Conservation (phyloP, 2,113 vertebrate species). For the Tinamus guttatus region DNA sequence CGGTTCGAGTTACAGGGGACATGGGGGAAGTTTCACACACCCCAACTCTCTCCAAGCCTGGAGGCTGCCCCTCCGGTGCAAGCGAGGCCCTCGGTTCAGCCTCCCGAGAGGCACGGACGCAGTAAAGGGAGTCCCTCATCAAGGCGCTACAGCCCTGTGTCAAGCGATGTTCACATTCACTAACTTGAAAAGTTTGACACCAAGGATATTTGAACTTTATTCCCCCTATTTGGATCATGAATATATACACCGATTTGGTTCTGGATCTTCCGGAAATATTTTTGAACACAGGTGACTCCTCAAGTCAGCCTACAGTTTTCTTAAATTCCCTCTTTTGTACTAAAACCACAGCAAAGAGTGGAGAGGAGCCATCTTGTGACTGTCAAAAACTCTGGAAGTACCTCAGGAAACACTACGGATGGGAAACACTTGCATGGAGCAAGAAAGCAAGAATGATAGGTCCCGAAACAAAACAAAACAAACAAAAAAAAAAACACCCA, state of each 20-base stretch:
- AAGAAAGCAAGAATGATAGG: not conserved
- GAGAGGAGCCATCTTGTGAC: not conserved
- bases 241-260: not conserved
- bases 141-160: not conserved
- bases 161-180: not conserved
- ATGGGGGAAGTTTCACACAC: fast-evolving
- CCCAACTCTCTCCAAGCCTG: not conserved
- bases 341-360: not conserved
- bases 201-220: not conserved
- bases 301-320: not conserved
- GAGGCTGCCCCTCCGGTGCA: fast-evolving
- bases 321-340: not conserved
- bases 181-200: not conserved
- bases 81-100: not conserved
- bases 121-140: not conserved
- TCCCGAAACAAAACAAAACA: not conserved
- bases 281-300: not conserved
- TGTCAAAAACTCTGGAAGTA: not conserved
- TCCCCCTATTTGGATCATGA: not conserved
- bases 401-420: not conserved
- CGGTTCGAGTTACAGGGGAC: not conserved
- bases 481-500: not conserved
- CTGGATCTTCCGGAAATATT: not conserved
- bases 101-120: fast-evolving
- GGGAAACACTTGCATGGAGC: fast-evolving